These are phyloP conservation scores for Hephaestus fuliginosus DNA, from an alignment of 2,797 vertebrate genomes.

Conservation along the genomic window DNA sequence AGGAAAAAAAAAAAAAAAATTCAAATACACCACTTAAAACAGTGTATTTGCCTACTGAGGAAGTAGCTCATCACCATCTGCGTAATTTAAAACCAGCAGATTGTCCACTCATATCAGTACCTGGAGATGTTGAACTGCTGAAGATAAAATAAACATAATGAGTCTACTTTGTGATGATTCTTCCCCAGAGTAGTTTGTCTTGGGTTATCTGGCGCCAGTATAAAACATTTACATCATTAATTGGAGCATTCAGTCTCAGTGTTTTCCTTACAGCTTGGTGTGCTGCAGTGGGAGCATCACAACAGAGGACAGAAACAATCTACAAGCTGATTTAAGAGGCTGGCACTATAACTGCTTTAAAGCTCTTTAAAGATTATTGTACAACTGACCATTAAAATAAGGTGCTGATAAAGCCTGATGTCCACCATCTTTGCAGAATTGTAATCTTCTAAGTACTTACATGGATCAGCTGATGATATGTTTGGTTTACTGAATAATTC, in stretches of 20 bases:
- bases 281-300: not conserved
- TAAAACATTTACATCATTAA: not conserved
- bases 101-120: not conserved
- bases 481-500: slow-evolving; percentile 6
- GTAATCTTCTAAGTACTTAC: not conserved
- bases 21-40: not conserved
- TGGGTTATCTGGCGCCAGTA: not conserved
- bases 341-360: not conserved
- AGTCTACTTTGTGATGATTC: not conserved
- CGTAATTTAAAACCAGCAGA: not conserved
- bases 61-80: not conserved
- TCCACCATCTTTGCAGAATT: not conserved
- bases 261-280: not conserved
- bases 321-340: not conserved
- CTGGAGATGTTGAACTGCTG: not conserved
- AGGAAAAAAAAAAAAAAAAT: no score
- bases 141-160: not conserved
- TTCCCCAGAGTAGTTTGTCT: not conserved
- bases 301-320: not conserved
- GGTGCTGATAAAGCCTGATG: slow-evolving; percentile 1
- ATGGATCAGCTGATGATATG: not conserved
- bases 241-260: not conserved
- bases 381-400: not conserved
- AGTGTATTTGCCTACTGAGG: not conserved
- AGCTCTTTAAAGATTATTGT: not conserved